A percentile compares a stretch with the other conserved stretches of the same genome.
Conservation (phyloP, 2,113 vertebrate species). For the Cebus imitator region DNA sequence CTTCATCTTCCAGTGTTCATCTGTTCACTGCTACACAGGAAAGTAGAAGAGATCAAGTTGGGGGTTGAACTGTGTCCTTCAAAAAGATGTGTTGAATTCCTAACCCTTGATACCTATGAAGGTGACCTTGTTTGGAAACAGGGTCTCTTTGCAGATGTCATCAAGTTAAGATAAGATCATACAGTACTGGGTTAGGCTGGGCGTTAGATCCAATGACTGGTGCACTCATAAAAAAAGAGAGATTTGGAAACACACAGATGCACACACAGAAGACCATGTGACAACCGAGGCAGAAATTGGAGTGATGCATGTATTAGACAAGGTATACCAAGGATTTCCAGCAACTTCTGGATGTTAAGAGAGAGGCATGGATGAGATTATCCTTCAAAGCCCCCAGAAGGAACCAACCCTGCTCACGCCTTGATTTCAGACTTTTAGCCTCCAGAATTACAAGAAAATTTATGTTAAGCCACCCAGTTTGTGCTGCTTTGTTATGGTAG, state of each 20-base stretch:
- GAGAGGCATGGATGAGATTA: not conserved
- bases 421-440: not conserved
- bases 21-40: not conserved
- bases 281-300: not conserved
- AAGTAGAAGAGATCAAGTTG: not conserved
- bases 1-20: not conserved
- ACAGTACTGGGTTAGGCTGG: not conserved
- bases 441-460: not conserved
- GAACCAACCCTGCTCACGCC: not conserved
- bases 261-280: not conserved
- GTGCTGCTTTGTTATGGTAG: not conserved
- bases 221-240: not conserved
- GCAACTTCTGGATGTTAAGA: not conserved
- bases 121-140: not conserved
- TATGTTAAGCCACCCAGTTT: not conserved
- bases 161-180: not conserved
- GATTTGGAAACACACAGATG: not conserved
- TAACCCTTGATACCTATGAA: not conserved
- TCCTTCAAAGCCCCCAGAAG: not conserved
- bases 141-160: not conserved
- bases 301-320: not conserved
- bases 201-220: not conserved
- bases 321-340: not conserved
- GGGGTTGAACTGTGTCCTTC: not conserved
- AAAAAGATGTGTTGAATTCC: not conserved